These are phyloP conservation scores for Diorhabda elongata DNA, from an alignment of 1,140 invertebrate species.

Conservation along the genomic window DNA sequence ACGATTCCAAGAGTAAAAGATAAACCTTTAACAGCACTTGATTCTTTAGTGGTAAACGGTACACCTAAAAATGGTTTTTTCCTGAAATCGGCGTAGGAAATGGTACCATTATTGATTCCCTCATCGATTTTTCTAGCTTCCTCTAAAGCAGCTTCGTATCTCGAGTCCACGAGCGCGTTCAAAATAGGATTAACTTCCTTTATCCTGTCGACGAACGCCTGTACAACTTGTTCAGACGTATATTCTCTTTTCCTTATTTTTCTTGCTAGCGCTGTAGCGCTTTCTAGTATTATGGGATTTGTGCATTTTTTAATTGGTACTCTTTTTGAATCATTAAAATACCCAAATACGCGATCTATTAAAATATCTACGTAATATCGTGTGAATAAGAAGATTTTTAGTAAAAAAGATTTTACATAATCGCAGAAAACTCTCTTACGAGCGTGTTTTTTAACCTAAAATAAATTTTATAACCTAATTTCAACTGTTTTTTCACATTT, in stretches of 20 bases:
- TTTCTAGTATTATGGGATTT: conserved; percentile 59
- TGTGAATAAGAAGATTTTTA: conserved; percentile 25
- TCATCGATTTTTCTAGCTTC: conserved; percentile 72
- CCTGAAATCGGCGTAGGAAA: conserved; percentile 55
- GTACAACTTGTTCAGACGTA: conserved; percentile 67
- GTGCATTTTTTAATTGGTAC: conserved; percentile 55
- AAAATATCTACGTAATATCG: conserved; percentile 44
- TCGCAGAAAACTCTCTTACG: conserved; percentile 4
- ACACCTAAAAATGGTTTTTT: conserved; percentile 70
- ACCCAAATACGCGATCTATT: conserved; percentile 50
- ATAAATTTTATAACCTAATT: not conserved
- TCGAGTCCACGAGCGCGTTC: conserved; percentile 78
- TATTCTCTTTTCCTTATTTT: conserved; percentile 62
- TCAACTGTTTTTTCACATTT: too few relatives aligned
- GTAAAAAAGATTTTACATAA: conserved; percentile 16
- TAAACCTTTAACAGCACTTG: conserved; percentile 57
- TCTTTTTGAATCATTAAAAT: conserved; percentile 55
- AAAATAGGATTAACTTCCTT: conserved; percentile 72
- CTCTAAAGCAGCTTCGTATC: conserved; percentile 69
- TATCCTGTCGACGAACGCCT: conserved; percentile 71
- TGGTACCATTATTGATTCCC: conserved; percentile 53
- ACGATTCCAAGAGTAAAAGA: conserved; percentile 64
- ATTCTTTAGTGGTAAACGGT: conserved; percentile 73
- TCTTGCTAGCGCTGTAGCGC: conserved; percentile 59
- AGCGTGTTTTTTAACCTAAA: conserved; percentile 3